A percentile compares a stretch with the other conserved stretches of the same genome.
Conservation (phyloP, 2,888 invertebrate species). For the Drosophila vallismaia region DNA sequence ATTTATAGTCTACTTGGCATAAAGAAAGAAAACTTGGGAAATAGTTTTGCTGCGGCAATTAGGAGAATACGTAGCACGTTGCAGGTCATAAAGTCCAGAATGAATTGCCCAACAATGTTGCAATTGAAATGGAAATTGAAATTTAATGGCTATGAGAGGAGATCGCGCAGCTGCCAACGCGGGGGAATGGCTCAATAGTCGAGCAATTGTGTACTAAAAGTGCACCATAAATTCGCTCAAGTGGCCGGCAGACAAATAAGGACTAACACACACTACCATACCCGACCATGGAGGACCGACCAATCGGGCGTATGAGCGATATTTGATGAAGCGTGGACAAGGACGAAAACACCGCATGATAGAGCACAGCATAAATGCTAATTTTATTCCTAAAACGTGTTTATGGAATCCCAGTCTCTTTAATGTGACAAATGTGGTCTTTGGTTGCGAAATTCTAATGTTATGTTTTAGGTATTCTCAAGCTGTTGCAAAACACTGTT, state of each 20-base stretch:
- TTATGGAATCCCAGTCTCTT: conserved; percentile 34
- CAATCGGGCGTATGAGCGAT: conserved; percentile 66
- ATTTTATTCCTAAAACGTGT: conserved; percentile 68
- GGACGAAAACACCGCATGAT: conserved; percentile 10
- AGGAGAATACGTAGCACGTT: conserved; percentile 43
- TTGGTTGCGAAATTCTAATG: background rate
- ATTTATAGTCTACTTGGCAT: conserved; percentile 59
- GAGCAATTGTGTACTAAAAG: conserved; percentile 38
- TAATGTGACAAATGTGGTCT: background rate
- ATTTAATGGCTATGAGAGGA: conserved; percentile 24
- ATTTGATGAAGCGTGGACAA: conserved; percentile 59
- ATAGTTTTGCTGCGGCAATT: conserved; percentile 57
- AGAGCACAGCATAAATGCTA: conserved; percentile 60
- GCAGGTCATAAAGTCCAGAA: conserved; percentile 48
- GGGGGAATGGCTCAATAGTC: conserved; percentile 26
- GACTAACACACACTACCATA: background rate
- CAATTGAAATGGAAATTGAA: conserved; percentile 48
- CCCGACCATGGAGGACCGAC: background rate
- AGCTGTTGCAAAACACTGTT: background rate
- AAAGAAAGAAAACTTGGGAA: conserved; percentile 33
- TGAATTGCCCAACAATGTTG: conserved; percentile 36
- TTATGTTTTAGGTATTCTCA: background rate
- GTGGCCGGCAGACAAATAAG: conserved; percentile 21
- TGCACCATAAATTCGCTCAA: conserved; percentile 57
- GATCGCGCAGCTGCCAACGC: conserved; percentile 2